Conservation (phyloP, 1,140 invertebrate genomes). For the Andricus grossulariae region DNA sequence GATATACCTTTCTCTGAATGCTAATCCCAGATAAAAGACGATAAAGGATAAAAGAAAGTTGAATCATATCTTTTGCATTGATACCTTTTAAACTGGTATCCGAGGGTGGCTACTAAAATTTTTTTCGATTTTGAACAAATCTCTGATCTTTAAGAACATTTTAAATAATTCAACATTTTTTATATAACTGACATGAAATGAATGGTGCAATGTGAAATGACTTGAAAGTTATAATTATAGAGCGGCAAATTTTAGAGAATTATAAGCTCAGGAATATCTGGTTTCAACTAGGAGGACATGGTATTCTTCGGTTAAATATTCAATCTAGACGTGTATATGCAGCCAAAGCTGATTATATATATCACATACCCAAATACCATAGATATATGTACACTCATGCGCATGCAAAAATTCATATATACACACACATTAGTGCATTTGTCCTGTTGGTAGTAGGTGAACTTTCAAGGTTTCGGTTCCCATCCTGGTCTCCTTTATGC, state of each 20-base stretch:
- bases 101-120: too few species aligned
- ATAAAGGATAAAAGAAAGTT: too few species aligned
- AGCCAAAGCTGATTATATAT: constrained; percentile 11
- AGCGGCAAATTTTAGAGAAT: too few species aligned
- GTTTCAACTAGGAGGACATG: background rate
- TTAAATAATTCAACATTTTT: too few species aligned
- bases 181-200: too few species aligned
- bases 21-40: background rate
- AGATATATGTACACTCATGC: background rate
- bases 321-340: background rate
- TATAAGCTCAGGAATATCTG: constrained; percentile 12
- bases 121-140: too few species aligned
- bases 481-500: constrained; percentile 5
- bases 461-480: constrained; percentile 28
- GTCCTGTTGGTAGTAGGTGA: constrained; percentile 6
- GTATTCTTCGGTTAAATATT: constrained; percentile 18
- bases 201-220: too few species aligned
- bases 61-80: too few species aligned
- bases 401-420: background rate
- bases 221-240: too few species aligned
- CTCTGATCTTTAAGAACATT: too few species aligned
- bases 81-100: too few species aligned
- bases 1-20: background rate
- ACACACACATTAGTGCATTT: constrained; percentile 1
- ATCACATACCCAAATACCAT: background rate